A percentile compares a stretch with the other conserved stretches of the same genome.
These are phyloP conservation scores for Dicrostonyx torquatus DNA, from an alignment of 2,797 vertebrate genomes.

Conservation along the genomic window DNA sequence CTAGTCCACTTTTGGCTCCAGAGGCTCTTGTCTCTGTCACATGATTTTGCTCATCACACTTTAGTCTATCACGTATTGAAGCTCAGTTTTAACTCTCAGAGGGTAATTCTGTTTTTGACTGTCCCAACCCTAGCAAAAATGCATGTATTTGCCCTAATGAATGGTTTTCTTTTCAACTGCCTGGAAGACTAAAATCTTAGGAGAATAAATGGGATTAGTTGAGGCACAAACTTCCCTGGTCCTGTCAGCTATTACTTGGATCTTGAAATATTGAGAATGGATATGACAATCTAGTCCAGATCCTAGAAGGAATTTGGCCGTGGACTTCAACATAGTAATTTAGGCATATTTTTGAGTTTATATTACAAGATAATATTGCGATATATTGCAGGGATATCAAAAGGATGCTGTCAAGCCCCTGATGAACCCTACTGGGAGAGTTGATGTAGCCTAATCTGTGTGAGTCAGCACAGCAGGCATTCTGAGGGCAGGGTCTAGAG, in stretches of 20 bases:
- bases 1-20: neutral
- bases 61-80: neutral
- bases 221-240: neutral
- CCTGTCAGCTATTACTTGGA: neutral
- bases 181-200: constrained; percentile 24
- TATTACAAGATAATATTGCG: neutral
- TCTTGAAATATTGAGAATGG: constrained; percentile 32
- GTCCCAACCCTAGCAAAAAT: neutral
- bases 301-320: neutral
- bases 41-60: constrained; percentile 3
- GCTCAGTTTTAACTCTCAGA: constrained; percentile 1
- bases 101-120: neutral
- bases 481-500: neutral
- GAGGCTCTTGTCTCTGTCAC: neutral
- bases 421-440: neutral
- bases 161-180: constrained; percentile 23
- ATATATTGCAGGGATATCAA: neutral
- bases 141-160: neutral
- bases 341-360: neutral
- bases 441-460: neutral
- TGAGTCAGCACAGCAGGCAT: neutral
- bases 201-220: neutral
- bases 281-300: neutral
- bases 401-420: neutral
- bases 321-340: neutral